Evolutionary conservation across 2,888 invertebrate genomes (phyloP), one percentile per base, ranked within the genome.

Genomic region (Cetonia aurata): DNA sequence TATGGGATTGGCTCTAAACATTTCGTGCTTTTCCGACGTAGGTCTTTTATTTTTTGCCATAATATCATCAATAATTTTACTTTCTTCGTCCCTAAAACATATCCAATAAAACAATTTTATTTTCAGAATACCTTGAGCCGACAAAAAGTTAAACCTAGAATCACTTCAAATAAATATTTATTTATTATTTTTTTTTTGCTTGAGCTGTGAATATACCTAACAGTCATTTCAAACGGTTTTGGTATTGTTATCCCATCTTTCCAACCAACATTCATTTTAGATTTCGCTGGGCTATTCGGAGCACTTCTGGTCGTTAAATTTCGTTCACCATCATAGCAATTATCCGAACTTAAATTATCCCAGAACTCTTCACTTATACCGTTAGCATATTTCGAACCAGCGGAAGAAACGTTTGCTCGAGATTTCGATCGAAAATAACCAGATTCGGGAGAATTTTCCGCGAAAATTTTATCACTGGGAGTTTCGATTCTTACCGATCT

Each of bases 201-300:
- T 62, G 15, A 15, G 41, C 4, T 25, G 25, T 25, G 25, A 1
- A 33, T 71, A 77, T 84, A 91, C 92, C 91, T 89, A 75, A 90
- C 86, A 1, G 91, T 91, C 88, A 92, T 91, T 82, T 89, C 88
- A 80, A 92, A 92, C 1, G 92, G 91, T 80, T 90, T 90, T 0
- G 91, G 90, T 69, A 90, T 85, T 0, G 91, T 91, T 17, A 89
- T 84, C 4, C 80, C 81, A 72, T 80, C 79, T 72, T 80, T 80
- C 76, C 80, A 78, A 15, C 75, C 79, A 10, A 78, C 77, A 4
- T 79, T 77, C 31, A 82, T 80, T 78, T 85, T 87, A 10, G 80
- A 80, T 75, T 87, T 84, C 41, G 85, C 72, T 37, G 90, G 90
- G 80, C 89, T 89, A 52, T 86, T 86, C 0, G 90, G 89, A 81